Base-by-base conservation (phyloP, 2,888 invertebrate genomes). In the Girardia tigrina region DNA sequence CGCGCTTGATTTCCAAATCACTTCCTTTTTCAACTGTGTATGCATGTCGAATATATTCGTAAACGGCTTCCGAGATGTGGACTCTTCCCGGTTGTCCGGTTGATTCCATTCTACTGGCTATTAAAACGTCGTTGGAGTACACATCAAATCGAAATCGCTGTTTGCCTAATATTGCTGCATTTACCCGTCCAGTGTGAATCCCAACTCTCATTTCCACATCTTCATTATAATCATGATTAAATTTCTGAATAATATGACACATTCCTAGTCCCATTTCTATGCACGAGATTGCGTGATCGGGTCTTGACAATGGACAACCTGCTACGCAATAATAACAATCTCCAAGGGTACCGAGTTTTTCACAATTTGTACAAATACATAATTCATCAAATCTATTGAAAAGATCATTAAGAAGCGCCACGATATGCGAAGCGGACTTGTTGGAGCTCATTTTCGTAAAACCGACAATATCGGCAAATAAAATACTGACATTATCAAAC, bases 381-480 rank as follows among this genome's bases (percentile, higher is more conserved):
- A 97, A 87, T 79, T 90, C 89, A 82, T 94, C 94, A 84, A 94
- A 94, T 29, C 70, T 73, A 20, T 29, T 73, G 28, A 75, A 75
- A 1, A 75, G 23, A 28, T 75, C 75, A 75, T 73, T 73, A 8
- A 75, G 29, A 14, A 75, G 28, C 6, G 28, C 29, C 14, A 97
- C 95, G 80, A 97, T 86, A 84, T 94, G 91, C 84, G 94, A 94
- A 75, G 95, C 95, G 80, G 90, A 91, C 86, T 95, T 95, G 80
- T 91, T 94, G 79, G 93, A 92, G 76, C 92, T 91, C 94, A 95
- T 95, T 82, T 89, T 90, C 0, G 95, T 97, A 84, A 97, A 97
- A 36, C 95, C 95, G 26, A 94, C 94, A 81, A 95, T 95, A 83
- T 97, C 95, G 28, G 95, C 95, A 83, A 95, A 95, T 71, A 97